Conservation (phyloP, 2,797 vertebrate species). For the Falco rusticolus region DNA sequence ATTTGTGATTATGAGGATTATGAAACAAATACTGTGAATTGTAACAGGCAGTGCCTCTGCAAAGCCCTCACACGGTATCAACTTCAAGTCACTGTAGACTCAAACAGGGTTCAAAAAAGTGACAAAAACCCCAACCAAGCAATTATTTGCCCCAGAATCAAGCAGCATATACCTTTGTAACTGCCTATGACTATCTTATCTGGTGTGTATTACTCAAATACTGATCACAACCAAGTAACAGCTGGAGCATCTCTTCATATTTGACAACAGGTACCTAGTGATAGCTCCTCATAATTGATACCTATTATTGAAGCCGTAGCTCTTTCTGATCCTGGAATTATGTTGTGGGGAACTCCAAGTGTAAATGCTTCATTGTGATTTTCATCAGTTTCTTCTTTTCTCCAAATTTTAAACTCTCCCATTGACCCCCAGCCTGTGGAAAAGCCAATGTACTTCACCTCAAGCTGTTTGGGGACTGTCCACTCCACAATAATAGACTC, state of each 20-base stretch:
- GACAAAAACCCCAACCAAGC: neutral
- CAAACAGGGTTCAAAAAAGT: neutral
- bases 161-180: neutral
- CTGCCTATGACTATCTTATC: neutral
- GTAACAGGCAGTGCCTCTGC: neutral
- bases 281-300: slow-evolving; percentile 63
- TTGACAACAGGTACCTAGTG: slow-evolving; percentile 13
- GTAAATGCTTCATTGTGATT: slow-evolving; percentile 97
- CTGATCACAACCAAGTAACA: slow-evolving; percentile 14
- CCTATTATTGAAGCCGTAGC: slow-evolving; percentile 92
- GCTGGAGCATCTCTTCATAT: slow-evolving; percentile 20
- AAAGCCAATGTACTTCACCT: slow-evolving; percentile 92
- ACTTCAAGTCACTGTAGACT: neutral
- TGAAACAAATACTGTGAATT: neutral
- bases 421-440: slow-evolving; percentile 96
- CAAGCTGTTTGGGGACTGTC: slow-evolving; percentile 79
- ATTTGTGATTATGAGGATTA: neutral
- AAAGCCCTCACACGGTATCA: neutral
- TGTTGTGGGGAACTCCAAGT: slow-evolving; percentile 90
- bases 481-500: slow-evolving; percentile 89
- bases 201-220: neutral
- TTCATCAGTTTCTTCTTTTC: slow-evolving; percentile 91
- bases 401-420: slow-evolving; percentile 96
- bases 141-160: neutral
- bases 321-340: slow-evolving; percentile 91